Percentiles rank a stretch among this genome's conserved stretches.
Evolutionary conservation across 1,140 invertebrate species (phyloP).

Genomic region (Anastrepha obliqua): DNA sequence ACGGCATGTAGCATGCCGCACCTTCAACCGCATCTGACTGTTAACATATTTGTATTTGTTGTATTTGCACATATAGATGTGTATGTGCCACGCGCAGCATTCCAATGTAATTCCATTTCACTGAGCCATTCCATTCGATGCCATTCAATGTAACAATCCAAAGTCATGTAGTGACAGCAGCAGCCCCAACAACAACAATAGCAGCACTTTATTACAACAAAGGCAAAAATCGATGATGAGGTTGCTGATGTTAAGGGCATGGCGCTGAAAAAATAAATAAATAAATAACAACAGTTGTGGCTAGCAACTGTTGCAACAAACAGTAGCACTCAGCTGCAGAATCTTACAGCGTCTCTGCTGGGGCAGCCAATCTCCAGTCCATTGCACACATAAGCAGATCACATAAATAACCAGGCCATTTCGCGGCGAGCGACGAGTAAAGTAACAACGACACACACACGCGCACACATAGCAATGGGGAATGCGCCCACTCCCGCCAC

Average conservation of each 20-base stretch:
- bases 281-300: slow-evolving; percentile 25
- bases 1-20: neutral
- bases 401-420: slow-evolving; percentile 55
- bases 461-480: neutral
- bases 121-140: neutral
- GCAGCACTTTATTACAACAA: slow-evolving; percentile 22
- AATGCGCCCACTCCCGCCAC: neutral
- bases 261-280: slow-evolving; percentile 24
- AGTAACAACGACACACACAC: neutral
- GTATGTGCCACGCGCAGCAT: neutral
- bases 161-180: slow-evolving; percentile 35
- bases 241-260: neutral
- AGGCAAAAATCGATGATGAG: slow-evolving; percentile 24
- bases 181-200: neutral
- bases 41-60: neutral
- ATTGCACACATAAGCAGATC: slow-evolving; percentile 52
- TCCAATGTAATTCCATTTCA: slow-evolving; percentile 36
- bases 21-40: neutral
- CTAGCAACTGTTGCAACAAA: slow-evolving; percentile 35
- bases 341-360: neutral
- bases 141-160: slow-evolving; percentile 43
- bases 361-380: neutral
- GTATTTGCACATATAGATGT: neutral
- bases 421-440: neutral
- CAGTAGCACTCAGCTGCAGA: slow-evolving; percentile 9